Conservation (phyloP, 1,140 invertebrate species). For the Pseudomyrmex sp. region DNA sequence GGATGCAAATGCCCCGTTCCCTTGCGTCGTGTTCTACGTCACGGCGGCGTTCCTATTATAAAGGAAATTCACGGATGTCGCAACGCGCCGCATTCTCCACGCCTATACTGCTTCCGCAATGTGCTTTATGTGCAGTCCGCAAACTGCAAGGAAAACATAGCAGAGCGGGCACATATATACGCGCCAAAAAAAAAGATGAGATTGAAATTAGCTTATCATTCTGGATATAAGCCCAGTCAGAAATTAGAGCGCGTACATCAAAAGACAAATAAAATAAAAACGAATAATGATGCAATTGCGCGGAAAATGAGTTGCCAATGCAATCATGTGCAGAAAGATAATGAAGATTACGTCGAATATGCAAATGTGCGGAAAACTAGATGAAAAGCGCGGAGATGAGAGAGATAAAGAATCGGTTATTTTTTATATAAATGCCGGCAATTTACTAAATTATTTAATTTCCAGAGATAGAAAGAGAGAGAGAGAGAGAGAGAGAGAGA, state of each 20-base stretch:
- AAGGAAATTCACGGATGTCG: constrained; percentile 30
- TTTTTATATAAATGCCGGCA: too few species aligned
- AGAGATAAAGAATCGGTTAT: constrained; percentile 14
- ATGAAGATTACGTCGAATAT: constrained; percentile 21
- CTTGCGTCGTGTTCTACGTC: constrained; percentile 1
- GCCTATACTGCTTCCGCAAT: not conserved
- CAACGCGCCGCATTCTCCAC: not conserved
- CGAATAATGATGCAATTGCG: not conserved
- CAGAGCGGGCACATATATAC: not conserved
- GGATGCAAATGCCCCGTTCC: constrained; percentile 22
- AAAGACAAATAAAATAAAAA: constrained; percentile 21
- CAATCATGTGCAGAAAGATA: constrained; percentile 12
- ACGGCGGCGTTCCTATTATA: constrained; percentile 15
- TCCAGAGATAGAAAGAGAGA: too few species aligned
- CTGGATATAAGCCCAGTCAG: constrained; percentile 1
- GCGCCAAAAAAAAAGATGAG: constrained; percentile 10
- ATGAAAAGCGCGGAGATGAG: not conserved
- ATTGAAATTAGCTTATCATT: constrained; percentile 51
- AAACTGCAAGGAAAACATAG: not conserved
- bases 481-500: too few species aligned
- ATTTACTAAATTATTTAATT: too few species aligned
- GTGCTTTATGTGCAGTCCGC: not conserved
- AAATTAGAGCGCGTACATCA: not conserved
- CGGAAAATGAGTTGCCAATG: constrained; percentile 1
- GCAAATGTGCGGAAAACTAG: not conserved